A percentile compares a stretch with the other conserved stretches of the same genome.
phyloP scores from a whole-genome alignment of 2,113 vertebrate genomes.

The Ochotona curzoniae region DNA sequence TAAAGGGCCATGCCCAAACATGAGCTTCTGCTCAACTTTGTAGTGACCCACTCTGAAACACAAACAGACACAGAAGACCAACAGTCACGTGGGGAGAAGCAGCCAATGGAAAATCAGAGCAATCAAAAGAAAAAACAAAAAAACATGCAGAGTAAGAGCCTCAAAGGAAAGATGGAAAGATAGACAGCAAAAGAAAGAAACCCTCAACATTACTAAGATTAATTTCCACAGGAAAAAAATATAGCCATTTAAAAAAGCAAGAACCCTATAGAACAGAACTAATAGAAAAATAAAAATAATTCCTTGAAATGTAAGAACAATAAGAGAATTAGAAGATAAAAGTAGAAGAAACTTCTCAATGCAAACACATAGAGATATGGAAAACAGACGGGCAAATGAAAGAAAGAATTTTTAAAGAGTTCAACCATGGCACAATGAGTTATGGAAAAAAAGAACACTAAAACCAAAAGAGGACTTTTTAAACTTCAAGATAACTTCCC shows the following conservation, averaged over 20 bases:
- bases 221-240: neutral
- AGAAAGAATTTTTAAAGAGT: neutral
- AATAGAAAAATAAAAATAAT: conserved; percentile 22
- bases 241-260: neutral
- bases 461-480: conserved; percentile 11
- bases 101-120: neutral
- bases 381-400: neutral
- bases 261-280: neutral
- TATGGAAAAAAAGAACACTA: neutral
- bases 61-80: neutral
- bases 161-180: conserved; percentile 6
- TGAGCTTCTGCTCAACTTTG: neutral
- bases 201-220: conserved; percentile 23
- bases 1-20: neutral
- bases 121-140: neutral
- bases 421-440: neutral
- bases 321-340: neutral
- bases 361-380: neutral
- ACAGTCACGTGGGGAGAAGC: neutral
- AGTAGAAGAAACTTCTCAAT: neutral
- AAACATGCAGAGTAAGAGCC: neutral
- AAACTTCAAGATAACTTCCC: neutral
- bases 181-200: neutral
- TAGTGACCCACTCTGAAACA: neutral
- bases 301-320: neutral